These are phyloP conservation scores for Neocloeon triangulifer DNA, from an alignment of 1,140 invertebrate species.

Conservation along the genomic window DNA sequence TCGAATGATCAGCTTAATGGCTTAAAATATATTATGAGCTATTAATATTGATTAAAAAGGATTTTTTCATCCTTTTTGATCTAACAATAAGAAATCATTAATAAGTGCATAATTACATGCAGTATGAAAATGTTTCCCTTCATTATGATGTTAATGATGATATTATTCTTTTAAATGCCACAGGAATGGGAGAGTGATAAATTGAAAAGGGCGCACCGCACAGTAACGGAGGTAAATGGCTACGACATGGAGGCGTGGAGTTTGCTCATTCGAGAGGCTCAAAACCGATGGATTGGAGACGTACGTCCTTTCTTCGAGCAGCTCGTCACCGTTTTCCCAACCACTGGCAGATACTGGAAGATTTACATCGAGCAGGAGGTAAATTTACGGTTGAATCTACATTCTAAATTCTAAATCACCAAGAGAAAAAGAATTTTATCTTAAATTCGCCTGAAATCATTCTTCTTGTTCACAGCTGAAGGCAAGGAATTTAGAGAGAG, in stretches of 20 bases:
- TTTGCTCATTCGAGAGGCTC: slow-evolving; percentile 73
- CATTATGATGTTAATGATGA: too few relatives aligned
- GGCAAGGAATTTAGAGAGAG: slow-evolving; percentile 83
- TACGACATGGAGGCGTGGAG: slow-evolving; percentile 96
- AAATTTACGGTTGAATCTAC: slow-evolving; percentile 10
- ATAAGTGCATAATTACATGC: too few relatives aligned
- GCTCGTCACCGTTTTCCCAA: slow-evolving; percentile 81
- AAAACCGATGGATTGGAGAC: slow-evolving; percentile 75
- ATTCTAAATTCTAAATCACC: too few relatives aligned
- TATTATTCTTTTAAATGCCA: too few relatives aligned
- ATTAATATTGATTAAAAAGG: too few relatives aligned
- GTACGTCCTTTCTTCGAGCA: slow-evolving; percentile 83
- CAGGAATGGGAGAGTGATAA: slow-evolving; percentile 75
- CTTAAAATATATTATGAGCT: too few relatives aligned
- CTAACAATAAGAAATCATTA: too few relatives aligned
- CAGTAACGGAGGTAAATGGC: slow-evolving; percentile 53
- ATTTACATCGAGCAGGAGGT: slow-evolving; percentile 99
- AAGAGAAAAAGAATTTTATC: background rate
- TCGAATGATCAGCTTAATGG: too few relatives aligned
- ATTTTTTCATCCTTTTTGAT: too few relatives aligned
- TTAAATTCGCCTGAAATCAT: background rate
- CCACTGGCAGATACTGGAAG: slow-evolving; percentile 94
- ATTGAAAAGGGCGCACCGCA: slow-evolving; percentile 50
- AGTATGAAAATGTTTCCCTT: too few relatives aligned
- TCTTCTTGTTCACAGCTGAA: slow-evolving; percentile 54